phyloP scores from a whole-genome alignment of 2,797 vertebrate species.

The Catamblyrhynchus diadema region DNA sequence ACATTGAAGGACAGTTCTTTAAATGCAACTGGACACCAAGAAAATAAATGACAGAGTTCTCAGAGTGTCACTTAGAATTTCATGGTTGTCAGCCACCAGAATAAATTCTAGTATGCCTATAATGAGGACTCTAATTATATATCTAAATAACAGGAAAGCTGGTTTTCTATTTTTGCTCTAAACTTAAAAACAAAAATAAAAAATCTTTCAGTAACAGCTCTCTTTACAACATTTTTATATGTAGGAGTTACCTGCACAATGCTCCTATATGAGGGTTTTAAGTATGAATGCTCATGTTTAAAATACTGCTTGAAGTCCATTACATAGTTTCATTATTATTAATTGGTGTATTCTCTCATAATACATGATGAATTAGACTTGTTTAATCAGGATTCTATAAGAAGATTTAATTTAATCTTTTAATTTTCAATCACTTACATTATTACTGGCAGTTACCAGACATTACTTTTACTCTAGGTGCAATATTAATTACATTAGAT shows the following conservation, averaged over 20 bases:
- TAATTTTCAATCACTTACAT: neutral
- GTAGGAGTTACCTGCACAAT: neutral
- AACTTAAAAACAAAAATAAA: neutral
- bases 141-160: neutral
- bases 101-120: neutral
- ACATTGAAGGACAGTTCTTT: slow-evolving; percentile 53
- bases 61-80: slow-evolving; percentile 45
- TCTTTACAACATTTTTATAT: neutral
- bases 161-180: neutral
- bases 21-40: slow-evolving; percentile 28
- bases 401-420: neutral
- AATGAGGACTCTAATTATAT: slow-evolving; percentile 6
- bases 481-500: neutral
- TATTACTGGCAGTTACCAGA: neutral
- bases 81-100: slow-evolving; percentile 39
- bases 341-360: neutral
- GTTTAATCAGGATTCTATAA: neutral
- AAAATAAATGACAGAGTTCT: slow-evolving; percentile 62
- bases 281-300: neutral
- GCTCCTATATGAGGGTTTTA: rapidly evolving
- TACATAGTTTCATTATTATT: neutral
- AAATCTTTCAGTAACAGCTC: neutral
- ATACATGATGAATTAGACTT: neutral
- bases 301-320: neutral
- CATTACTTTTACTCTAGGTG: neutral